Conservation (phyloP, 1,140 invertebrate genomes). For the Drosophila sp. region DNA sequence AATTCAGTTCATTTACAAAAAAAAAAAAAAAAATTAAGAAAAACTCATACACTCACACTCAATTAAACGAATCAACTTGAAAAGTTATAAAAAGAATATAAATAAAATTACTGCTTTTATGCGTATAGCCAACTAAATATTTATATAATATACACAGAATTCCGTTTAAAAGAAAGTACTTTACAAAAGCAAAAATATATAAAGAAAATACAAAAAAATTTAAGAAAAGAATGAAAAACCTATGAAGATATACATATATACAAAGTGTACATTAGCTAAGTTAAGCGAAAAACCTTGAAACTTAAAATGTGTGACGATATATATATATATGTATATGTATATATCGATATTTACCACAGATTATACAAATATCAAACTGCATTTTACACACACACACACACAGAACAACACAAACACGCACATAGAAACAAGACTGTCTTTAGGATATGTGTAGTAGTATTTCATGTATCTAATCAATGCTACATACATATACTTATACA, state of each 20-base stretch:
- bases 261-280: conserved; percentile 53
- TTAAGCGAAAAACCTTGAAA: conserved; percentile 45
- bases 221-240: conserved; percentile 25
- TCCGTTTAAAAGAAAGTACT: conserved; percentile 39
- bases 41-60: conserved; percentile 34
- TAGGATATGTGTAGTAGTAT: conserved; percentile 77
- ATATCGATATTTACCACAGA: conserved; percentile 16
- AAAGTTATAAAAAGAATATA: conserved; percentile 65
- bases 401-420: conserved; percentile 59
- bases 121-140: conserved; percentile 60
- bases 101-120: conserved; percentile 65
- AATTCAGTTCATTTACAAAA: conserved; percentile 1
- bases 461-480: conserved; percentile 70
- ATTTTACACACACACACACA: conserved; percentile 32
- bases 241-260: conserved; percentile 45
- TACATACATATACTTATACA: conserved; percentile 36
- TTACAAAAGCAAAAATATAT: conserved; percentile 14
- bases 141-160: conserved; percentile 49
- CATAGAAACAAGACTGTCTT: conserved; percentile 80
- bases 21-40: conserved; percentile 14
- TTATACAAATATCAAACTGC: conserved; percentile 10
- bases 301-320: conserved; percentile 31
- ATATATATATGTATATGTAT: conserved; percentile 28
- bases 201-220: conserved; percentile 29
- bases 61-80: conserved; percentile 78